Percentiles rank a stretch among this genome's conserved stretches.
phyloP scores from a whole-genome alignment of 2,797 vertebrate species.

The Enteromius fasciolatus region DNA sequence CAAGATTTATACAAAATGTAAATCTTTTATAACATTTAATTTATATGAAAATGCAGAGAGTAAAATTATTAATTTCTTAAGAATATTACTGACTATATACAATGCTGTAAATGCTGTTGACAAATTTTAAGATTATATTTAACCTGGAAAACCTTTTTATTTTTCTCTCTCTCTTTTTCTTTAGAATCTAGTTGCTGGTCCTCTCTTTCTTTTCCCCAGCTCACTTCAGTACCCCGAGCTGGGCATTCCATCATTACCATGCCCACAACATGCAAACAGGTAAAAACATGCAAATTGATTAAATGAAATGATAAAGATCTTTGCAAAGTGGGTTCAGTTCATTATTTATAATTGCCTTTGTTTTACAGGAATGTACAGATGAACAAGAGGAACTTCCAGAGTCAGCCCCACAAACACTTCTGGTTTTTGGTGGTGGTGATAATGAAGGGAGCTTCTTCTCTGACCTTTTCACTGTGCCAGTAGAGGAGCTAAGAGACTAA shows the following conservation, averaged over 20 bases:
- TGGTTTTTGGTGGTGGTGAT: conserved; percentile 83
- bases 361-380: conserved; percentile 51
- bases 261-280: conserved; percentile 55
- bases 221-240: conserved; percentile 74
- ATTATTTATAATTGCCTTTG: neutral
- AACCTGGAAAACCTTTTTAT: neutral
- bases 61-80: neutral
- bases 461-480: conserved; percentile 72
- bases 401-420: conserved; percentile 60
- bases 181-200: conserved; percentile 80
- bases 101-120: neutral
- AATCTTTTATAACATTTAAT: neutral
- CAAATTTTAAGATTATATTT: neutral
- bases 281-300: conserved; percentile 19
- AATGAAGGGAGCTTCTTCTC: conserved; percentile 83
- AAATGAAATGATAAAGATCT: neutral
- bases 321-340: neutral
- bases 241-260: conserved; percentile 82
- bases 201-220: conserved; percentile 69
- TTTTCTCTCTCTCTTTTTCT: neutral
- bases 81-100: too few species aligned
- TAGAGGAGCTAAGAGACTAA: conserved; percentile 69
- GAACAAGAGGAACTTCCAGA: conserved; percentile 51
- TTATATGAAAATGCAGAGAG: neutral
- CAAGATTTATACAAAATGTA: neutral